Percentiles rank a stretch among this genome's conserved stretches.
These are phyloP conservation scores for Galeopterus variegatus DNA, from an alignment of 2,113 vertebrate species.

Conservation along the genomic window DNA sequence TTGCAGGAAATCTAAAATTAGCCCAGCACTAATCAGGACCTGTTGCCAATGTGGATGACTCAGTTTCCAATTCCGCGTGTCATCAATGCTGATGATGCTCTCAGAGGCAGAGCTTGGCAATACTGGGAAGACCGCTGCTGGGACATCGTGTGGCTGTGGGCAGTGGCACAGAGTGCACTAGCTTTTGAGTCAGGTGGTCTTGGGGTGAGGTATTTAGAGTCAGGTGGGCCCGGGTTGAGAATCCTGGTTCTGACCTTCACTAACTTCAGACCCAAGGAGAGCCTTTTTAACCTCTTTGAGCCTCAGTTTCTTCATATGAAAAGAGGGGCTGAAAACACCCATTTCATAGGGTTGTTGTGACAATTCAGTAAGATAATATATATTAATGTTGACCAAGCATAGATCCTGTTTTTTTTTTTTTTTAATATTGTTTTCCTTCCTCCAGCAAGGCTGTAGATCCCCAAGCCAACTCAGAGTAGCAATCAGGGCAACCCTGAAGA, in stretches of 20 bases:
- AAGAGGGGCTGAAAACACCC: neutral
- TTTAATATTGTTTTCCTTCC: too few species aligned
- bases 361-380: rapidly evolving
- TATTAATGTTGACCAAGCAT: rapidly evolving
- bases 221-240: too few species aligned
- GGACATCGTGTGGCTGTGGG: rapidly evolving
- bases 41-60: conserved; percentile 9
- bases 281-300: neutral
- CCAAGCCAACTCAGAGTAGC: neutral
- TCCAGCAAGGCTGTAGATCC: neutral
- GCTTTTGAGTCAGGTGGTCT: rapidly evolving
- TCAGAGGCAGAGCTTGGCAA: neutral
- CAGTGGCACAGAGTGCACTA: rapidly evolving
- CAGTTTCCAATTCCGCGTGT: conserved; percentile 42
- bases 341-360: rapidly evolving
- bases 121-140: rapidly evolving
- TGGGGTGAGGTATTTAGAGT: neutral
- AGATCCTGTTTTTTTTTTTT: neutral
- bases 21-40: conserved; percentile 72
- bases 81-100: neutral
- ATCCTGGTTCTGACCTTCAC: neutral
- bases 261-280: neutral
- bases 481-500: too few species aligned
- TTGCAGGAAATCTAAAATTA: conserved; percentile 84
- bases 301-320: neutral